Percentiles rank a stretch among this genome's conserved stretches.
These are phyloP conservation scores for Anthrax anthrax DNA, from an alignment of 2,888 invertebrate species.

Conservation along the genomic window DNA sequence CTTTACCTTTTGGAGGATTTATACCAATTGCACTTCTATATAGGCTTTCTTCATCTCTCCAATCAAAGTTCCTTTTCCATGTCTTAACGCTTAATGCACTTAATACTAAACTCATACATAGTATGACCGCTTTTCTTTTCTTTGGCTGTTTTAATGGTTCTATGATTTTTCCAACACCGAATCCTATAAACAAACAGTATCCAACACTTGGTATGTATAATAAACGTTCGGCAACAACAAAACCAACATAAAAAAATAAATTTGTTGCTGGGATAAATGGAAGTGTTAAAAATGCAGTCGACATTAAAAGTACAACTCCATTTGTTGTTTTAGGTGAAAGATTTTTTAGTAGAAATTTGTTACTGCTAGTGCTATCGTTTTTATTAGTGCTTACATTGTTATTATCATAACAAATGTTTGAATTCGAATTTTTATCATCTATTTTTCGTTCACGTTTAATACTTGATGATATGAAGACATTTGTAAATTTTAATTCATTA, in stretches of 20 bases:
- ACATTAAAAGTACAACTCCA: constrained; percentile 38
- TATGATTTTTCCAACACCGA: constrained; percentile 44
- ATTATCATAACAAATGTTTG: background rate
- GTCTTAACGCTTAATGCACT: constrained; percentile 63
- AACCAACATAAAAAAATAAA: constrained; percentile 94
- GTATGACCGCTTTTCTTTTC: constrained; percentile 21
- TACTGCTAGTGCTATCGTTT: background rate
- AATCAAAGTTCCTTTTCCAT: constrained; percentile 70
- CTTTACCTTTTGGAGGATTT: constrained; percentile 93
- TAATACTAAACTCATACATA: constrained; percentile 40
- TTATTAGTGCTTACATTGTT: background rate
- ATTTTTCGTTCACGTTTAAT: background rate
- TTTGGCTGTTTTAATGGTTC: constrained; percentile 19
- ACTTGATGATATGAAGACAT: background rate
- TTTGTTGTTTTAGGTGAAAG: constrained; percentile 14
- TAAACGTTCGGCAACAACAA: constrained; percentile 92
- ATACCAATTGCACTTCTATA: constrained; percentile 81
- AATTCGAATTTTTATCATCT: background rate
- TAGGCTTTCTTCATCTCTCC: constrained; percentile 84
- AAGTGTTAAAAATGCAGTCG: constrained; percentile 65
- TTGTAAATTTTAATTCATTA: background rate
- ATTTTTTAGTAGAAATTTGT: constrained; percentile 2
- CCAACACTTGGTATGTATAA: constrained; percentile 94
- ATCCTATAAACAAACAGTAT: constrained; percentile 75
- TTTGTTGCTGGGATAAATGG: constrained; percentile 95